These are phyloP conservation scores for Standfussiana lucernea DNA, from an alignment of 2,888 invertebrate genomes.

Conservation along the genomic window DNA sequence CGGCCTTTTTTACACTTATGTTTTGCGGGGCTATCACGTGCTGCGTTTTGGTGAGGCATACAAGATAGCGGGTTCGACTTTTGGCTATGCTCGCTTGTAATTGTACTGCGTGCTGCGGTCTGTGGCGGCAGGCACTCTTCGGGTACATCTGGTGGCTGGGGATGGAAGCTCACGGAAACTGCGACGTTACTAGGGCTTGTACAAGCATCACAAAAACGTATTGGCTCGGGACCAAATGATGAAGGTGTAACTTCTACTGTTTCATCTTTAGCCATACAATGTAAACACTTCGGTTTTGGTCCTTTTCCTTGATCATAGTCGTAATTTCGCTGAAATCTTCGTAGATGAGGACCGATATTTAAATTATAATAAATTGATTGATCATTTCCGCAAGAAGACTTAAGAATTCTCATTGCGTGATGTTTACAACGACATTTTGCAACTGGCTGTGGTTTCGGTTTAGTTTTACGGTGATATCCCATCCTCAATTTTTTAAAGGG, in stretches of 20 bases:
- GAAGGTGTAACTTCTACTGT: conserved; percentile 54
- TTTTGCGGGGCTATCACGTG: background rate
- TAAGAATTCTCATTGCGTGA: conserved; percentile 45
- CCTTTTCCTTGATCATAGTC: background rate
- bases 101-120: background rate
- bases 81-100: background rate
- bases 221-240: conserved; percentile 32
- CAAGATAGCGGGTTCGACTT: background rate
- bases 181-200: conserved; percentile 32
- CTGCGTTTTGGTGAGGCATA: background rate
- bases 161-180: background rate
- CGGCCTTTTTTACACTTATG: background rate
- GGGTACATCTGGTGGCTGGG: background rate
- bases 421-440: conserved; percentile 28
- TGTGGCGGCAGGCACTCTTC: background rate
- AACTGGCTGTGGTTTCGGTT: conserved; percentile 8
- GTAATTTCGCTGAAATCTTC: background rate
- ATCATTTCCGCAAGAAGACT: background rate
- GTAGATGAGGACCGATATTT: conserved; percentile 4
- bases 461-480: conserved; percentile 28
- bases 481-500: conserved; percentile 47
- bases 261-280: conserved; percentile 36
- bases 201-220: conserved; percentile 37
- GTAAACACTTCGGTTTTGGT: background rate
- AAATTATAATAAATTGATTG: conserved; percentile 44